phyloP scores from a whole-genome alignment of 64 coral and sea anemone species.

The Acropora tenuis region DNA sequence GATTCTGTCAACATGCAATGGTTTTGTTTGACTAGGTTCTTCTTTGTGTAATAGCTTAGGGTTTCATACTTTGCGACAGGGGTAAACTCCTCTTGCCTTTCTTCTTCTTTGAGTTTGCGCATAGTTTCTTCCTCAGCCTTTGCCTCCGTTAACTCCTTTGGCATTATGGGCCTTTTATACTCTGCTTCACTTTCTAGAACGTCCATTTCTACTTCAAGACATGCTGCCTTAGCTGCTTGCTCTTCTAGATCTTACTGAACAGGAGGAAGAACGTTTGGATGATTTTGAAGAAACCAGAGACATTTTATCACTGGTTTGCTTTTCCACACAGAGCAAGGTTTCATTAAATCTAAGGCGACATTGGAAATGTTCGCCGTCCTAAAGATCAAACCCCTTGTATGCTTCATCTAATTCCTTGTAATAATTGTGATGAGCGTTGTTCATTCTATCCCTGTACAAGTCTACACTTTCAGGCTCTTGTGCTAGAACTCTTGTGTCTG shows the following conservation, averaged over 20 bases:
- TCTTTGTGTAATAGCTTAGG: not conserved
- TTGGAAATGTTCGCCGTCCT: slow-evolving; percentile 42
- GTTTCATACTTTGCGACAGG: not conserved
- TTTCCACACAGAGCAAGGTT: slow-evolving; percentile 13
- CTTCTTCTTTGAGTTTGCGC: slow-evolving; percentile 49
- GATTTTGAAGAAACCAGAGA: slow-evolving; percentile 28
- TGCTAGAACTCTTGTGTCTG: slow-evolving; percentile 17
- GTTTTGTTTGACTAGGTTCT: not conserved
- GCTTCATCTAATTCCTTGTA: slow-evolving; percentile 7
- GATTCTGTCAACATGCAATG: not conserved
- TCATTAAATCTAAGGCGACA: slow-evolving; percentile 47
- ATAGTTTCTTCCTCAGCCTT: slow-evolving; percentile 48
- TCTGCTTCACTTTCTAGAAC: slow-evolving; percentile 49
- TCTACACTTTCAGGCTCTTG: slow-evolving; percentile 39
- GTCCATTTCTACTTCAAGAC: slow-evolving; percentile 63
- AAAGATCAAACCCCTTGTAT: slow-evolving; percentile 38
- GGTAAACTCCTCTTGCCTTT: slow-evolving; percentile 9
- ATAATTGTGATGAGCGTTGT: slow-evolving; percentile 38
- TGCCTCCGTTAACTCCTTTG: slow-evolving; percentile 34
- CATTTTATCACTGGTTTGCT: slow-evolving; percentile 24
- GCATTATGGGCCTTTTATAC: slow-evolving; percentile 20
- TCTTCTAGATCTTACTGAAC: slow-evolving; percentile 47
- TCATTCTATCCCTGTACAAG: slow-evolving; percentile 33
- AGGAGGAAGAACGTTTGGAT: slow-evolving; percentile 22
- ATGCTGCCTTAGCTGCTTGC: slow-evolving; percentile 44